Conservation (phyloP, 2,113 vertebrate genomes). For the Desmodus rotundus region DNA sequence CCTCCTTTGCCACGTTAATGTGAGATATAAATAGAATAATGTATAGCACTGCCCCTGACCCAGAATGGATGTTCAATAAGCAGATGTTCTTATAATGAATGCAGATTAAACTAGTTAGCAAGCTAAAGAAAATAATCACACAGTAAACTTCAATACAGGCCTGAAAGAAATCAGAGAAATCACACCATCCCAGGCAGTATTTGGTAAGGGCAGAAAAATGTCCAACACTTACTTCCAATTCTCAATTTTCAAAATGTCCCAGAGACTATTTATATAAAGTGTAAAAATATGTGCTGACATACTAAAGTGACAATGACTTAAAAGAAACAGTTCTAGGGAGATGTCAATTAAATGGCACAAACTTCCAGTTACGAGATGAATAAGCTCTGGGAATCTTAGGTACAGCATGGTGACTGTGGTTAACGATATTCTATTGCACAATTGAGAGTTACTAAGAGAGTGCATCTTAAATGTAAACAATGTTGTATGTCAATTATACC, state of each 20-base stretch:
- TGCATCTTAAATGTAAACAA: not conserved
- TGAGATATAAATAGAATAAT: not conserved
- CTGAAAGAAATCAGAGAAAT: slow-evolving; percentile 20
- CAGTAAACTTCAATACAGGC: not conserved
- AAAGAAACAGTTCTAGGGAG: slow-evolving; percentile 35
- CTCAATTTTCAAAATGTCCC: slow-evolving; percentile 52
- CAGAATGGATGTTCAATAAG: not conserved
- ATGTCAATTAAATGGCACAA: not conserved
- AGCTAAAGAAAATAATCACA: slow-evolving; percentile 1
- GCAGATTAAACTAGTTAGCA: not conserved
- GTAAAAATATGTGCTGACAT: slow-evolving; percentile 45
- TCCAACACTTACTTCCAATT: slow-evolving; percentile 34
- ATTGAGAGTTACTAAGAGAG: not conserved
- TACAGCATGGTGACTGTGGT: not conserved
- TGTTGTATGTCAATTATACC: not conserved
- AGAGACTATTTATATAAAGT: slow-evolving; percentile 59
- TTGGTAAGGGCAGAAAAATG: slow-evolving; percentile 38
- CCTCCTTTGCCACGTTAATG: not conserved
- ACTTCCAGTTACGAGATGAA: not conserved
- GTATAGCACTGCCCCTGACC: not conserved
- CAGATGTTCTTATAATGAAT: not conserved
- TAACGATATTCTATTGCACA: not conserved
- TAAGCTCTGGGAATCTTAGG: not conserved
- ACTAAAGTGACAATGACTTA: not conserved
- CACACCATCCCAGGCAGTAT: not conserved